A percentile compares a stretch with the other conserved stretches of the same genome.
Conservation (phyloP, 2,797 vertebrate species). For the Graptemys geographica region DNA sequence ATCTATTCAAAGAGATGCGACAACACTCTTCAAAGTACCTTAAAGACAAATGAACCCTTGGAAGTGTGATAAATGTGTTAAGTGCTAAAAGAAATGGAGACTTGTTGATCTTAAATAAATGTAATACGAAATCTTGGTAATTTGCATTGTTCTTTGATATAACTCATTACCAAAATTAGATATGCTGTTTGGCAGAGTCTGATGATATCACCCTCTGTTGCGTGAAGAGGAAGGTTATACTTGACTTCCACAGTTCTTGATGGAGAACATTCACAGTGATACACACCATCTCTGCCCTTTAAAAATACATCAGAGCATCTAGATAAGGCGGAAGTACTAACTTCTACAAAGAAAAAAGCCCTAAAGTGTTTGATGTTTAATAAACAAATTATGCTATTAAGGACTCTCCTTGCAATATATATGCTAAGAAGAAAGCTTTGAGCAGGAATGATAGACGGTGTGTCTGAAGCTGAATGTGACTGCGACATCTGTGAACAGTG, state of each 20-base stretch:
- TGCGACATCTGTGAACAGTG: slow-evolving; percentile 62
- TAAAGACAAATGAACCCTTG: background rate
- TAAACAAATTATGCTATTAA: background rate
- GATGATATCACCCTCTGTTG: background rate
- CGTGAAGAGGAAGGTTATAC: background rate
- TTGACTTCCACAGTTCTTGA: background rate
- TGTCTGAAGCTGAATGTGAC: slow-evolving; percentile 1
- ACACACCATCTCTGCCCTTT: background rate
- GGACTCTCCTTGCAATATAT: background rate
- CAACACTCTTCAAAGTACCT: background rate
- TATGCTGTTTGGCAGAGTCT: background rate
- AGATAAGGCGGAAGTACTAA: background rate
- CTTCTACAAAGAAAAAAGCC: background rate
- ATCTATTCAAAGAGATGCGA: background rate
- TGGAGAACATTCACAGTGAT: background rate
- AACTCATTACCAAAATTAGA: slow-evolving; percentile 47
- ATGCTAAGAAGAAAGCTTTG: background rate
- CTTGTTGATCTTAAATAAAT: background rate
- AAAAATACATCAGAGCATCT: background rate
- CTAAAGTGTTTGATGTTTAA: background rate
- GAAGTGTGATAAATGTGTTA: background rate
- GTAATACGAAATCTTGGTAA: background rate
- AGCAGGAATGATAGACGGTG: slow-evolving; percentile 21
- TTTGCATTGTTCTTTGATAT: slow-evolving; percentile 12
- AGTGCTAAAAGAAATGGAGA: background rate